phyloP scores from a whole-genome alignment of 2,113 vertebrate species.

The Harpagus bidentatus region DNA sequence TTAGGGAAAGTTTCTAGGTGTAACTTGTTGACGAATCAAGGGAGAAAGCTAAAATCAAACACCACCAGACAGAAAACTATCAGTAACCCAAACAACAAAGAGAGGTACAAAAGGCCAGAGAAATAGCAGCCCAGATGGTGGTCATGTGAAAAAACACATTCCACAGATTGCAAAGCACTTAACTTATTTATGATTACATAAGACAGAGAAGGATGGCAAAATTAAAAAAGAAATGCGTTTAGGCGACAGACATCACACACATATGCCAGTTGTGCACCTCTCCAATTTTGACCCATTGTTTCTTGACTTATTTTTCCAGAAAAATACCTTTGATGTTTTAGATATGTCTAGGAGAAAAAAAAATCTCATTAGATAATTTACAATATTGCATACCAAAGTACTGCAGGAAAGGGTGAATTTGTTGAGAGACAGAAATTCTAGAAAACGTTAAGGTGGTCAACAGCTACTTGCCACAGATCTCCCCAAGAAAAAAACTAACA shows the following conservation, averaged over 20 bases:
- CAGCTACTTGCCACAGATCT: background rate
- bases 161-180: slow-evolving; percentile 52
- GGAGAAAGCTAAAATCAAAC: slow-evolving; percentile 43
- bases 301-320: background rate
- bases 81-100: slow-evolving; percentile 50
- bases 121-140: slow-evolving; percentile 59
- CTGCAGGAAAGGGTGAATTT: background rate
- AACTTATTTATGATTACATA: slow-evolving; percentile 45
- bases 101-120: slow-evolving; percentile 52
- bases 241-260: background rate
- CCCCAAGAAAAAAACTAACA: background rate
- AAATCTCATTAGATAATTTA: background rate
- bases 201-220: slow-evolving; percentile 23
- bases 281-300: background rate
- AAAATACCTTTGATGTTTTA: background rate
- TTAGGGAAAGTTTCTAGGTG: slow-evolving; percentile 18
- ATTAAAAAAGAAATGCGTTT: slow-evolving; percentile 15
- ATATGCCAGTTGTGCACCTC: background rate
- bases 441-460: background rate
- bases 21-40: background rate
- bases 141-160: slow-evolving; percentile 62
- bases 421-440: background rate
- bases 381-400: background rate
- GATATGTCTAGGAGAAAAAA: background rate
- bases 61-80: slow-evolving; percentile 45